Base-by-base conservation (phyloP, 2,113 vertebrate species). In the Periophthalmus modestus region DNA sequence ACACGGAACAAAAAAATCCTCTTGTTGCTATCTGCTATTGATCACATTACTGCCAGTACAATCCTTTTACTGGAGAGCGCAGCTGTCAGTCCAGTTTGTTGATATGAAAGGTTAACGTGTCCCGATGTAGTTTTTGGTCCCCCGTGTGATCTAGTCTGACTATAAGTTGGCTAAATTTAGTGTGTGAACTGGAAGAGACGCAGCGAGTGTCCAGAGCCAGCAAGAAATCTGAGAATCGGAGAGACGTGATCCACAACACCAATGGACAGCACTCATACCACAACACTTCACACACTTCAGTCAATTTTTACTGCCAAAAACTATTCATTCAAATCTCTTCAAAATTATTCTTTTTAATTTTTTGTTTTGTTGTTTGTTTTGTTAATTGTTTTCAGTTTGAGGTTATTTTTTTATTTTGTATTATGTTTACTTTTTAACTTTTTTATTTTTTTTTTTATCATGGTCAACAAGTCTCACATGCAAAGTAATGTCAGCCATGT, bases 141-240 rank as follows among this genome's bases (percentile, higher is more conserved):
- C 71, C 0, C 33, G 1, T 62, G 69, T 61, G 59, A 72, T 66
- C 0, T 39, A 2, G 67, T 73, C 70, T 18, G 75, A 80, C 82
- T 91, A 87, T 72, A 82, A 80, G 65, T 57, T 78, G 34, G 82
- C 87, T 94, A 93, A 87, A 88, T 87, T 92, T 94, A 94, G 74
- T 21, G 69, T 87, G 90, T 85, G 88, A 93, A 91, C 82, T 72
- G 68, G 82, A 66, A 77, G 89, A 85, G 80, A 84, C 47, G 68
- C 71, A 83, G 66, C 5, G 16, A 79, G 67, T 13, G 68, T 50
- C 36, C 73, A 81, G 73, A 78, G 76, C 78, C 75, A 61, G 69
- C 65, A 63, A 63, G 90, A 80, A 93, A 94, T 79, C 73, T 74
- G 92, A 93, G 90, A 85, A n/a, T 79, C 78, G 18, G 79, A 81